Percentiles rank a stretch among this genome's conserved stretches.
These are phyloP conservation scores for Montipora sp. DNA, from an alignment of 64 coral and sea anemone genomes.

Conservation along the genomic window DNA sequence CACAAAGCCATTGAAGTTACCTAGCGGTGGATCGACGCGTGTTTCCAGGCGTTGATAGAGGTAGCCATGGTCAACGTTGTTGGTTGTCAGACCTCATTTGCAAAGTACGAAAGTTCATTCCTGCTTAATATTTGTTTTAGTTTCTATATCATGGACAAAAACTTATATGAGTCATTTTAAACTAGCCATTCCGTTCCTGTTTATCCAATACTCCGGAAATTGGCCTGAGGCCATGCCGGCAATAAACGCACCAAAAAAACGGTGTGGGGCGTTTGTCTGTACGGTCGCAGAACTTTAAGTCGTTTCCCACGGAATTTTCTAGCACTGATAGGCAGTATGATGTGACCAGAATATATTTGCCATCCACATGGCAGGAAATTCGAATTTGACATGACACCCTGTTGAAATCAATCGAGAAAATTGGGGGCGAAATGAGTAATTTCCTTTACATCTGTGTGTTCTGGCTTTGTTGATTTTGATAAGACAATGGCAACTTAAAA, in stretches of 20 bases:
- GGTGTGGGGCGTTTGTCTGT: not conserved
- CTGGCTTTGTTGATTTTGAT: not conserved
- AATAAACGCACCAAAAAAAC: slow-evolving; percentile 26
- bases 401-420: not conserved
- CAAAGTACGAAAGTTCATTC: not conserved
- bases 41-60: not conserved
- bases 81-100: not conserved
- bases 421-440: not conserved
- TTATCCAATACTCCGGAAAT: slow-evolving; percentile 7
- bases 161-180: not conserved
- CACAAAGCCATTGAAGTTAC: too few relatives aligned
- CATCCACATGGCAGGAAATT: not conserved
- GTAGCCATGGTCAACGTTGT: not conserved
- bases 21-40: not conserved
- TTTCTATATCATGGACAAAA: not conserved
- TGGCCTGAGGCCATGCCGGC: not conserved
- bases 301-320: not conserved
- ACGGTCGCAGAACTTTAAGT: not conserved
- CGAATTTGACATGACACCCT: not conserved
- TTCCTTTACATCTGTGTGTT: not conserved
- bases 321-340: not conserved
- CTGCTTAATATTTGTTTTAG: not conserved
- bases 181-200: slow-evolving; percentile 29
- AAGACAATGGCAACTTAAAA: not conserved
- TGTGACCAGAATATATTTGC: not conserved